Percentiles rank a stretch among this genome's conserved stretches.
These are phyloP conservation scores for Sarcophaga subvicina DNA, from an alignment of 2,888 invertebrate genomes.

Conservation along the genomic window DNA sequence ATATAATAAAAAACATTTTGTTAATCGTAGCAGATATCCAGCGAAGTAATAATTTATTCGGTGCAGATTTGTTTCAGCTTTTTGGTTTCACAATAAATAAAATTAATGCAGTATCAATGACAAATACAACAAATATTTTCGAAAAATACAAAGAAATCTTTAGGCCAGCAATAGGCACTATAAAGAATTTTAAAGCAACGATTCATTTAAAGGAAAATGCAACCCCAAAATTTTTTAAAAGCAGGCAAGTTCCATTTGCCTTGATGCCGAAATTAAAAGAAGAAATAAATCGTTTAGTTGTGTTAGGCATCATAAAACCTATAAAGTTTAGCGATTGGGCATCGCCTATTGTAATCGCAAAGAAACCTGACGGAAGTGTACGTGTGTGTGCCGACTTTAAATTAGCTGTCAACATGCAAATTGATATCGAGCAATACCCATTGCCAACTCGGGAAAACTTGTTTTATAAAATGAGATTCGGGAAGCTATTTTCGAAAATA, in stretches of 20 bases:
- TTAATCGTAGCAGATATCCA: conserved; percentile 21
- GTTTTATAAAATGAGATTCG: conserved; percentile 45
- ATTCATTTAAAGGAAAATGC: conserved; percentile 62
- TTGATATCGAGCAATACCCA: conserved; percentile 63
- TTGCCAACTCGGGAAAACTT: conserved; percentile 51
- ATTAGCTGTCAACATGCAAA: conserved; percentile 57
- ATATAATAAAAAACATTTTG: conserved; percentile 1
- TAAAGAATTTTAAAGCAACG: conserved; percentile 59
- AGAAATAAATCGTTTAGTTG: conserved; percentile 65
- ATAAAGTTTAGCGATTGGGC: conserved; percentile 69
- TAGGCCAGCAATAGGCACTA: conserved; percentile 46
- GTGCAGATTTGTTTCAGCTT: conserved; percentile 50
- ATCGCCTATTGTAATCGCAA: not conserved
- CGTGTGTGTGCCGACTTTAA: conserved; percentile 68
- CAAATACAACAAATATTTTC: conserved; percentile 3
- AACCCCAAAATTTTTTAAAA: conserved; percentile 55
- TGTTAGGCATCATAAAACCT: conserved; percentile 37
- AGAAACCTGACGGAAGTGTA: conserved; percentile 70
- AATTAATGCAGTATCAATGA: not conserved
- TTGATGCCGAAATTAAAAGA: conserved; percentile 54
- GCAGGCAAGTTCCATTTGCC: conserved; percentile 69
- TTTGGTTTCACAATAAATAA: conserved; percentile 36
- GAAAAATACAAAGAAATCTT: conserved; percentile 23
- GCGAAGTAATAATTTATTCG: conserved; percentile 62
- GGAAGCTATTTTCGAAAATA: conserved; percentile 57